These are phyloP conservation scores for Eurytoma adleriae DNA, from an alignment of 2,888 invertebrate species.

Conservation along the genomic window DNA sequence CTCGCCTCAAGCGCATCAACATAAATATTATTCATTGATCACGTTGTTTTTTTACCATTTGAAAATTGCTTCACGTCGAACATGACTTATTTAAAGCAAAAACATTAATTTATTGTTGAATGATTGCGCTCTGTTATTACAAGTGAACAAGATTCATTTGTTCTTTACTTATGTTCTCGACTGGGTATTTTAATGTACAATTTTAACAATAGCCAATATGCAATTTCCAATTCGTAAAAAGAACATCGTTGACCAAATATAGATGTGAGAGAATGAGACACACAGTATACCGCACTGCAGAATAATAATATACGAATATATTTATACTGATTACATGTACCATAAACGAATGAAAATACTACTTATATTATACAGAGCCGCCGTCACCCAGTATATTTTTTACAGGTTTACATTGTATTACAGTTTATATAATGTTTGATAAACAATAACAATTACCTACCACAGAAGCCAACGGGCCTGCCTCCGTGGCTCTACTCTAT, in stretches of 20 bases:
- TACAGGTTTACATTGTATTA: conserved; percentile 77
- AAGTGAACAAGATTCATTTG: too few species aligned
- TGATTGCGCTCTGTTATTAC: too few species aligned
- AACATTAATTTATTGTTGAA: background rate
- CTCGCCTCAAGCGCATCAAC: conserved; percentile 73
- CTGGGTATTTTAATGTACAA: background rate
- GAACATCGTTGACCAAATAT: conserved; percentile 37
- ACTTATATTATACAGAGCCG: conserved; percentile 76
- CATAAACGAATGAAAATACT: conserved; percentile 74
- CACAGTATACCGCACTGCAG: conserved; percentile 62
- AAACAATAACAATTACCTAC: conserved; percentile 74
- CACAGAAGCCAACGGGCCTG: conserved; percentile 58
- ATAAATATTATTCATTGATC: conserved; percentile 43
- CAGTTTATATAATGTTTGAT: conserved; percentile 76
- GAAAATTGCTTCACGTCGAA: conserved; percentile 29
- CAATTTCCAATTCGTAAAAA: conserved; percentile 44
- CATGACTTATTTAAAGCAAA: background rate
- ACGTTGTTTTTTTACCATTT: conserved; percentile 32
- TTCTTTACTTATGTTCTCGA: background rate
- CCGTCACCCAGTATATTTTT: conserved; percentile 76
- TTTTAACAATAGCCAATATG: background rate
- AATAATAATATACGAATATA: conserved; percentile 74
- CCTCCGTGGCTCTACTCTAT: conserved; percentile 53
- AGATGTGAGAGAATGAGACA: conserved; percentile 59
- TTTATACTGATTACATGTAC: conserved; percentile 74